phyloP scores from a whole-genome alignment of 2,113 vertebrate species.

The Miniopterus natalensis region DNA sequence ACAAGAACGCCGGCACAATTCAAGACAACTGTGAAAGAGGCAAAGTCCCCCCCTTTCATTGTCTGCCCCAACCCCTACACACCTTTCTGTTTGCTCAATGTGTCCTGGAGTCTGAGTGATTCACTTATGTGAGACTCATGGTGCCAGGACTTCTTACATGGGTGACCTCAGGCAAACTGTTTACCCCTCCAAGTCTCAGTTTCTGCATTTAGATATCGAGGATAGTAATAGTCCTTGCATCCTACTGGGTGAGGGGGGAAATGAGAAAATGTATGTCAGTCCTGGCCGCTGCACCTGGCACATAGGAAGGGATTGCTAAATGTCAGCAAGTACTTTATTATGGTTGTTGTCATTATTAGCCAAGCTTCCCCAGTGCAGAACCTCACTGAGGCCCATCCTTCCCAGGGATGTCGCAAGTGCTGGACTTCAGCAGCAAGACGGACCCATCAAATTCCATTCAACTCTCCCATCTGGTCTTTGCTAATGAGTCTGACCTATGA shows the following conservation, averaged over 20 bases:
- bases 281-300: background rate
- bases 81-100: background rate
- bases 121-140: background rate
- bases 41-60: background rate
- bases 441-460: background rate
- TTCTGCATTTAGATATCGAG: background rate
- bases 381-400: background rate
- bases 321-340: background rate
- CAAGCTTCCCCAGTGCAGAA: background rate
- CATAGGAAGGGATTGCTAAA: background rate
- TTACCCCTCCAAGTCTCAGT: background rate
- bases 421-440: background rate
- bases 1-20: background rate
- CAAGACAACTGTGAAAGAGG: background rate
- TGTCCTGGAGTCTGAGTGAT: background rate
- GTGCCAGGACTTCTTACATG: background rate
- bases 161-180: background rate
- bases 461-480: background rate
- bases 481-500: background rate
- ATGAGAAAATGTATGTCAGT: background rate
- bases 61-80: rapidly evolving
- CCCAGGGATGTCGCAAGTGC: background rate
- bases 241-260: background rate
- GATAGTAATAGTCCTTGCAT: background rate
- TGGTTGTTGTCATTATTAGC: background rate